A percentile compares a stretch with the other conserved stretches of the same genome.
phyloP scores from a whole-genome alignment of 2,797 vertebrate genomes.

The Ceryle rudis region DNA sequence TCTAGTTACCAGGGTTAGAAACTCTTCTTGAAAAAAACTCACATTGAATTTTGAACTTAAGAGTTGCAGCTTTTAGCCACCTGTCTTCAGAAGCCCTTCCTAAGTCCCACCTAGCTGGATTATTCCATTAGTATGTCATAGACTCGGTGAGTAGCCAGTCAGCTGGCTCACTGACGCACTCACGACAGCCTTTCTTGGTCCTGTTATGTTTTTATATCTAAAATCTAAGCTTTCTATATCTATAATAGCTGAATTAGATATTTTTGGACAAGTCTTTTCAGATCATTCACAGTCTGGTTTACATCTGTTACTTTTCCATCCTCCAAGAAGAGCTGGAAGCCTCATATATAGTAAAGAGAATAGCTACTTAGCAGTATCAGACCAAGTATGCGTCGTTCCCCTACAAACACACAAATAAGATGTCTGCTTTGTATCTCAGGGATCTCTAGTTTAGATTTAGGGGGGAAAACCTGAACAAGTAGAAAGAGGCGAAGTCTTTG shows the following conservation, averaged over 20 bases:
- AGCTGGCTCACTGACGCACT: background rate
- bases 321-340: background rate
- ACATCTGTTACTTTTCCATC: background rate
- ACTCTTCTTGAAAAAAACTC: background rate
- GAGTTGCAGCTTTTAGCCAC: background rate
- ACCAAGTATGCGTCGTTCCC: background rate
- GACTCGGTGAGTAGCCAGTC: background rate
- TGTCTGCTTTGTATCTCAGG: background rate
- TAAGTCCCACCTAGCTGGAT: background rate
- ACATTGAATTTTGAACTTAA: background rate
- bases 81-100: background rate
- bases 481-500: background rate
- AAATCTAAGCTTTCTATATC: background rate
- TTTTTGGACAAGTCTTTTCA: background rate
- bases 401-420: background rate
- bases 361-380: background rate
- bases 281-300: background rate
- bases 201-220: background rate
- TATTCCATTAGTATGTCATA: background rate
- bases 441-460: background rate
- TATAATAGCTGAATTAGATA: background rate
- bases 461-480: accelerated
- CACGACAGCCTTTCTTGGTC: background rate
- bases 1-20: background rate
- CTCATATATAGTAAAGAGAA: background rate